phyloP scores from a whole-genome alignment of 30 jellyfish, hydroid and myxozoan species.

The Hydra vulgaris region DNA sequence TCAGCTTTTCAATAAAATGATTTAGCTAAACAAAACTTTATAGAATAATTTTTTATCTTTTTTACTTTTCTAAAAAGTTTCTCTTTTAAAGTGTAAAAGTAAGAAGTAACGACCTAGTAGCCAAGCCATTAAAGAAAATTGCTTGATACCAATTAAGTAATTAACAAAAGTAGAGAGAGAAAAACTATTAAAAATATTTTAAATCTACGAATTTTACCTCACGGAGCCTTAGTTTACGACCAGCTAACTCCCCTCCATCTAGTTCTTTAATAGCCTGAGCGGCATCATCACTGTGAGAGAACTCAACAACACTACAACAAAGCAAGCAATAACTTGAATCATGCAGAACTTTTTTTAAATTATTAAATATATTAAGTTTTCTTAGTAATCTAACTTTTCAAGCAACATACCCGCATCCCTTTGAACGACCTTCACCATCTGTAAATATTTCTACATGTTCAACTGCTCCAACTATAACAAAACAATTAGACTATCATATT shows the following conservation, averaged over 20 bases:
- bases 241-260: constrained; percentile 61
- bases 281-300: constrained; percentile 74
- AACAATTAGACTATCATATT: background rate
- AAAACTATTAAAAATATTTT: no score
- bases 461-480: constrained; percentile 78
- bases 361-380: background rate
- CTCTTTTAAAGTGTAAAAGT: no score
- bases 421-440: constrained; percentile 74
- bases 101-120: no score
- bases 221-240: constrained; percentile 67
- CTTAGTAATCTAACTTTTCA: background rate
- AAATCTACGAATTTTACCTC: no score
- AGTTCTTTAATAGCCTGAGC: constrained; percentile 64
- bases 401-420: constrained; percentile 73
- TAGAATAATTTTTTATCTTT: no score
- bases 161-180: no score
- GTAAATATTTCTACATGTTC: constrained; percentile 77
- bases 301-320: constrained; percentile 76
- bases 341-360: background rate
- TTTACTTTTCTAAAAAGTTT: no score
- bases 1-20: no score
- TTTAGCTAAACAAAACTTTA: no score
- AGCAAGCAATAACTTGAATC: background rate
- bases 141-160: no score
- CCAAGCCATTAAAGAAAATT: no score